Base-by-base conservation (phyloP, 2,888 invertebrate genomes). In the Stenichneumon culpator region DNA sequence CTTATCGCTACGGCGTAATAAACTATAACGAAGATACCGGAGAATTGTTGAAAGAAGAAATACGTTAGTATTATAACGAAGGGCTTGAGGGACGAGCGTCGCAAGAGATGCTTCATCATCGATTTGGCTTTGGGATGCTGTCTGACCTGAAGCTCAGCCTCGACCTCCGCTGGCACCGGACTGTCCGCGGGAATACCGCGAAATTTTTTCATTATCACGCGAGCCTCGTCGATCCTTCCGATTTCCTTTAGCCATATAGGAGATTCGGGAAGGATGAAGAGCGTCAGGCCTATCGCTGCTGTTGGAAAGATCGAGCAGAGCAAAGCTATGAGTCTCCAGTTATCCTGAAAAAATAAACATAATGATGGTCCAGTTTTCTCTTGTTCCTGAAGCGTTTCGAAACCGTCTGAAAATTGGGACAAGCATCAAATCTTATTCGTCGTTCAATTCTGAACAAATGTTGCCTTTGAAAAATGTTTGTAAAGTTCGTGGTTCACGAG, bases 21-120 rank as follows among this genome's bases (percentile, higher is more conserved):
- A 9, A 96, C 94, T 1, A 95, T 93, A 0, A 95, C 95, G 86
- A 95, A 95, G 2, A 95, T 94, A 0, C 96, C 96, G 4, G 95
- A 94, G 85, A 95, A 95, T 90, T 96, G 96, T 89, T 96, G 95
- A 88, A 96, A 95, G 86, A 95, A 94, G 90, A 95, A 95, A 89
- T 94, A 95, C 0, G 90, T 84, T 3, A 94, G 87, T 88, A 95
- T 94, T 14, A 95, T 93, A 7, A 91, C 63, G 74, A 95, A 94
- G 0, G 95, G 95, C 75, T 94, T 93, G 63, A 94, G 90, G 1
- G 94, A 94, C 70, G 93, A 93, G 0, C 94, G 94, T 77, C 93
- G 91, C 7, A 91, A 72, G 7, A 95, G 74, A 16, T 91, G 92
- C 16, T 90, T 91, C 52, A 86, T 25, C n/a, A 91, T 77, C 11